These are phyloP conservation scores for Malacosoma neustria DNA, from an alignment of 2,888 invertebrate species.

Conservation along the genomic window DNA sequence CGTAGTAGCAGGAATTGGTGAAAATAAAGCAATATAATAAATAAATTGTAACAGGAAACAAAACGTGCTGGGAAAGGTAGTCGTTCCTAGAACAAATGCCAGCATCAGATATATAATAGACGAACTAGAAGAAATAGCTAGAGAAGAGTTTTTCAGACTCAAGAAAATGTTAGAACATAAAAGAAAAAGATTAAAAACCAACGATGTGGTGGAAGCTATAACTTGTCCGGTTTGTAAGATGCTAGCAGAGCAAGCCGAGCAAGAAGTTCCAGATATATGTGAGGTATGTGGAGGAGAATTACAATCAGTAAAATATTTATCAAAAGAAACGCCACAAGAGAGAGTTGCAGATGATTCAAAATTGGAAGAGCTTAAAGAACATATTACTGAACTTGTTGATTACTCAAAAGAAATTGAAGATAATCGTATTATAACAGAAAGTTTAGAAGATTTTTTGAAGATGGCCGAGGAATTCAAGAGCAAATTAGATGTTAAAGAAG, in stretches of 20 bases:
- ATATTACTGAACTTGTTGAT: conserved; percentile 20
- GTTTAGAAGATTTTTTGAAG: conserved; percentile 20
- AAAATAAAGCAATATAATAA: conserved; percentile 1
- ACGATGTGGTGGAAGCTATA: neutral
- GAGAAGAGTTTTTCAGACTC: conserved; percentile 30
- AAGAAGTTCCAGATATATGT: conserved; percentile 9
- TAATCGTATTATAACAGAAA: conserved; percentile 13
- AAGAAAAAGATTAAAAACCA: conserved; percentile 11
- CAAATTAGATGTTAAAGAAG: conserved; percentile 11
- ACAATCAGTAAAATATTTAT: neutral
- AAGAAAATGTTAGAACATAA: conserved; percentile 26
- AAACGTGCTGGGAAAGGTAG: conserved; percentile 29
- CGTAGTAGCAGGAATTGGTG: too few species aligned
- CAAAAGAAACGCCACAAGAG: neutral
- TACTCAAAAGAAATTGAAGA: conserved; percentile 19
- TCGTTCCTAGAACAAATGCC: conserved; percentile 25
- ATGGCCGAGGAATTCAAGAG: conserved; percentile 20
- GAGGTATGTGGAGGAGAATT: conserved; percentile 8
- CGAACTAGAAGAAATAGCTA: conserved; percentile 27
- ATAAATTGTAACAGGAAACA: conserved; percentile 26
- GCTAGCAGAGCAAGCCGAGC: conserved; percentile 1
- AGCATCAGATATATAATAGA: conserved; percentile 25
- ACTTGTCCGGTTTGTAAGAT: conserved; percentile 7
- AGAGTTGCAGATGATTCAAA: conserved; percentile 9
- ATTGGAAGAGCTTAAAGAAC: conserved; percentile 18